Evolutionary conservation across 2,797 vertebrate genomes (phyloP), one percentile per base, ranked within the genome.

Genomic region (Corythornis leucogaster): DNA sequence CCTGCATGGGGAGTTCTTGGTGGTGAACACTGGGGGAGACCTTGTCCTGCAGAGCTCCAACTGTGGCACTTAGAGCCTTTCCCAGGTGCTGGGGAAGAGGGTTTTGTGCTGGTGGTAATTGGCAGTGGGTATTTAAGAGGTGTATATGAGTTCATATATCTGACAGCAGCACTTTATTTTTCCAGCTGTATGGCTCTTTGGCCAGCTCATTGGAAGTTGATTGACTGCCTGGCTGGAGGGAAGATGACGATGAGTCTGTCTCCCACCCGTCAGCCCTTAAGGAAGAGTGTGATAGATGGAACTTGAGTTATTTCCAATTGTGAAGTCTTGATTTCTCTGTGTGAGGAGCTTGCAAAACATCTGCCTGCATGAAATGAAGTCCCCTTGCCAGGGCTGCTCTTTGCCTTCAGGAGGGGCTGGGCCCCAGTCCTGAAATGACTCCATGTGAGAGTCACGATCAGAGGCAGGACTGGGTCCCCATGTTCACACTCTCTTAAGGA

Each of bases 381-480:
- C 48, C 38, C 50, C 1, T 30, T 15, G 8, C 35, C 38, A 33
- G 69, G 33, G 59, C 40, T 66, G 35, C 42, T 78, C 43, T 63
- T 40, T 38, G 25, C 40, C 33, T n/a, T 58, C 28, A 15, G 68
- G 69, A 87, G 24, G 43, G 54, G 35, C 0, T 1, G 40, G 31
- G 15, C 22, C 25, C 15, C 20, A 17, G 12, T 45, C 35, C 51
- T 55, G 51, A 14, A 28, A 12, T 33, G 42, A 15, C 54, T 57
- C 13, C 0, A 2, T 2, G 9, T 6, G n/a, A 50, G 59, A 48
- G 21, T 2, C 2, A 1, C 0, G 6, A 28, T 55, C 28, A 16
- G 46, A 50, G 69, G 48, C 46, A 19, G 31, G n/a, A 25, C n/a
- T 18, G 7, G 38, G 26, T 33, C 35, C 43, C 35, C 5, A 1